Conservation (phyloP, 2,888 invertebrate species). For the Mythimna vitellina region DNA sequence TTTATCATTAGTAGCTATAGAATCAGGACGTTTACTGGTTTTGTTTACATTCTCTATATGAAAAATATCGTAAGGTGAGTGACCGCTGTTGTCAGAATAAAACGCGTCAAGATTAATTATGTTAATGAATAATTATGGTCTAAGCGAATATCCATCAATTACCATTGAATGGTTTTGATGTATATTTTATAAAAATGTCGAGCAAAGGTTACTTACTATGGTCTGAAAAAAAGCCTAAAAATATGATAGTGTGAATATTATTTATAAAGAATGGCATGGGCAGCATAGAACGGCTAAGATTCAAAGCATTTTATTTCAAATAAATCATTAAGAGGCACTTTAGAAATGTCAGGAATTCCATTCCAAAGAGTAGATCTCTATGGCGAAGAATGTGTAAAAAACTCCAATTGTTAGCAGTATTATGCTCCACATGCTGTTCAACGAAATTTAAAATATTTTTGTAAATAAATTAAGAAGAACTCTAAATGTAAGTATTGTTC, state of each 20-base stretch:
- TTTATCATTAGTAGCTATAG: too few relatives aligned
- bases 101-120: neutral
- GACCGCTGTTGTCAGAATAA: neutral
- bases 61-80: neutral
- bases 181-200: neutral
- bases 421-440: slow-evolving; percentile 1
- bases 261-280: neutral
- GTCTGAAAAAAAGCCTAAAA: slow-evolving; percentile 7
- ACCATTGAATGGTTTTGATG: neutral
- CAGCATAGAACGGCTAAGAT: slow-evolving; percentile 1
- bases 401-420: neutral
- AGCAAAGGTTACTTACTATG: slow-evolving; percentile 1
- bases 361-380: too few relatives aligned
- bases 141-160: neutral
- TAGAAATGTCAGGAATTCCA: too few relatives aligned
- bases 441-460: slow-evolving; percentile 46
- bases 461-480: slow-evolving; percentile 36
- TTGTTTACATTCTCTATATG: neutral
- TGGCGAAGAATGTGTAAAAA: too few relatives aligned
- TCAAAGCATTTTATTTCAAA: too few relatives aligned
- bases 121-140: neutral
- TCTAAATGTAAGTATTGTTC: slow-evolving; percentile 40
- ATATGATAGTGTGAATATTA: neutral
- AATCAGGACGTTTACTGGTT: neutral
- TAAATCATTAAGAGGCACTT: too few relatives aligned